A percentile compares a stretch with the other conserved stretches of the same genome.
Conservation (phyloP, 2,797 vertebrate genomes). For the Centropyge bicolor region DNA sequence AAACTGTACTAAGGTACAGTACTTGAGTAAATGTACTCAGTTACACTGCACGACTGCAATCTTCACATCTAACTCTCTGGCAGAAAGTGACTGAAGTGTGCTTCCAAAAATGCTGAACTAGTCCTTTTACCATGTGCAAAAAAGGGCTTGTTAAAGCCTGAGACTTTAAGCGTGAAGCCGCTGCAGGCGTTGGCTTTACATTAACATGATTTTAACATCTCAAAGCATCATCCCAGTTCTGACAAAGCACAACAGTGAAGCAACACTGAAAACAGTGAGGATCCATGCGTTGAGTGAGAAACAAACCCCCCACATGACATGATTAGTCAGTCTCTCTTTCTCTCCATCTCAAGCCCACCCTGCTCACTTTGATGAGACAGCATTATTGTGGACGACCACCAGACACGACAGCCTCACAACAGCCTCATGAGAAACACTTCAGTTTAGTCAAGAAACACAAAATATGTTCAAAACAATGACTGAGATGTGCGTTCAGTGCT, state of each 20-base stretch:
- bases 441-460: background rate
- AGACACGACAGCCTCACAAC: background rate
- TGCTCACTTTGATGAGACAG: conserved; percentile 8
- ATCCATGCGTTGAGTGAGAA: background rate
- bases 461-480: conserved; percentile 3
- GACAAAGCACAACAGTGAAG: background rate
- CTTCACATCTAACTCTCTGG: background rate
- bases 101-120: background rate
- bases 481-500: background rate
- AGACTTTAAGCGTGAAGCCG: conserved; percentile 4
- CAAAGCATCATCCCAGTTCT: conserved; percentile 13
- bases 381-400: background rate
- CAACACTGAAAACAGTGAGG: background rate
- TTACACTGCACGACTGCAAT: background rate
- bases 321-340: background rate
- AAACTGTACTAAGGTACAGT: background rate
- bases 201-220: conserved; percentile 43
- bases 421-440: no score
- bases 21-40: background rate
- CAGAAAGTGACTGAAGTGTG: background rate
- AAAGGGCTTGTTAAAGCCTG: background rate
- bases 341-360: background rate
- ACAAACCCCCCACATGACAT: background rate
- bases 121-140: no score
- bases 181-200: conserved; percentile 8